Conservation (phyloP, 2,797 vertebrate genomes). For the Kryptolebias ocellatus region DNA sequence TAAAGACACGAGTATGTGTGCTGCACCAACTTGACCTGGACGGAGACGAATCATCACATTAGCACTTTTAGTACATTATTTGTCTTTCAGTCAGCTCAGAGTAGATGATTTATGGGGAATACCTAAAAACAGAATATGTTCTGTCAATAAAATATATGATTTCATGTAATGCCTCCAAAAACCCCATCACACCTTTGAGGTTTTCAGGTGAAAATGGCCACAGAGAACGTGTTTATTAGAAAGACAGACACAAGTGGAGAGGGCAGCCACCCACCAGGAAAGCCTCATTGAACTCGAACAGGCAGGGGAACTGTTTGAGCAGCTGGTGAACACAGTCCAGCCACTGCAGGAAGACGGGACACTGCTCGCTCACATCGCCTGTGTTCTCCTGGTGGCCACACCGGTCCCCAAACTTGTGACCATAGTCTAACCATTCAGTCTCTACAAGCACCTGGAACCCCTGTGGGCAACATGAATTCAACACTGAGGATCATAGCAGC, state of each 20-base stretch:
- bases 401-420: constrained; percentile 98
- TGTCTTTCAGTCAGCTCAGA: neutral
- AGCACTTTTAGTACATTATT: neutral
- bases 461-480: constrained; percentile 67
- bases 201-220: neutral
- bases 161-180: neutral
- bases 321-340: constrained; percentile 97
- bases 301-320: constrained; percentile 97
- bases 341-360: constrained; percentile 98
- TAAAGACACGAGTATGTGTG: constrained; percentile 99
- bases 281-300: constrained; percentile 98
- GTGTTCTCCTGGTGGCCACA: constrained; percentile 96
- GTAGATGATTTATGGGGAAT: constrained; percentile 3
- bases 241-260: neutral
- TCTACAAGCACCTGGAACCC: constrained; percentile 98
- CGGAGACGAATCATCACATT: constrained; percentile 1
- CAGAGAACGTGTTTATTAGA: neutral
- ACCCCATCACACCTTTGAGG: neutral
- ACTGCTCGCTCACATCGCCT: constrained; percentile 96
- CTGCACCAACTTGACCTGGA: constrained; percentile 96
- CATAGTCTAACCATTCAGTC: constrained; percentile 96
- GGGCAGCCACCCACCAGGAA: constrained; percentile 88
- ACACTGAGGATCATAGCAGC: neutral
- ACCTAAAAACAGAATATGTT: neutral
- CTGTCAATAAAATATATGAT: neutral